Evolutionary conservation across 2,888 invertebrate species (phyloP), one percentile per base, ranked within the genome.

Genomic region (Buathra laborator): DNA sequence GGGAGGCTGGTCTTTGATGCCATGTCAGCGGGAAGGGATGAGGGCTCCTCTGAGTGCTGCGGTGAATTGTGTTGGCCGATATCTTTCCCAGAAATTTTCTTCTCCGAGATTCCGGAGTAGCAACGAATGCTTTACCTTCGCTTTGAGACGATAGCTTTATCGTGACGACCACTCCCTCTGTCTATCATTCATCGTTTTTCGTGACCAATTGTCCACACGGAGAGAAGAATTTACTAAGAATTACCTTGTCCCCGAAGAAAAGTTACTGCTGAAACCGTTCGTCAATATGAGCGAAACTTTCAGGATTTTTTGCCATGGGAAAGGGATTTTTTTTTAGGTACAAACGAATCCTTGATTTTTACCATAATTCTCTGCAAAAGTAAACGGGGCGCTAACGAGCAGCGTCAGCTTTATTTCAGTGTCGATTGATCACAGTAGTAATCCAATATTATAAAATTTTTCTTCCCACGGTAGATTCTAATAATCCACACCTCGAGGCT

Each of bases 81-180:
- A 37, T 37, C 37, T 37, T 37, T 37, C 9, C 37, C 37, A 4
- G 44, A 12, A 24, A 51, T 68, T 78, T 62, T 56, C 43, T 62
- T 51, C 24, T 12, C 2, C 19, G 48, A 72, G 37, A 56, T 56
- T 44, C 37, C 29, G 10, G 14, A 46, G 59, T 62, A 14, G 32
- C 59, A 32, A 29, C 29, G 29, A 32, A 12, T 62, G 29, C 29
- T 77, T 68, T 56, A 14, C 29, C 29, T 71, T 6, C 5, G 64
- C 51, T 44, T 79, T 79, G 19, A 43, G 19, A 44, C 71, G 32
- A 59, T 77, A n/a, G n/a, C 29, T 70, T 70, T 32, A 51, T 32
- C 48, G n/a, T 3, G 32, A 70, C 68, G 67, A 24, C 44, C 12
- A 29, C 67, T 62, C 48, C 3, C 29, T 32, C 56, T 37, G 51